phyloP scores from a whole-genome alignment of 2,797 vertebrate species.

The Liasis olivaceus region DNA sequence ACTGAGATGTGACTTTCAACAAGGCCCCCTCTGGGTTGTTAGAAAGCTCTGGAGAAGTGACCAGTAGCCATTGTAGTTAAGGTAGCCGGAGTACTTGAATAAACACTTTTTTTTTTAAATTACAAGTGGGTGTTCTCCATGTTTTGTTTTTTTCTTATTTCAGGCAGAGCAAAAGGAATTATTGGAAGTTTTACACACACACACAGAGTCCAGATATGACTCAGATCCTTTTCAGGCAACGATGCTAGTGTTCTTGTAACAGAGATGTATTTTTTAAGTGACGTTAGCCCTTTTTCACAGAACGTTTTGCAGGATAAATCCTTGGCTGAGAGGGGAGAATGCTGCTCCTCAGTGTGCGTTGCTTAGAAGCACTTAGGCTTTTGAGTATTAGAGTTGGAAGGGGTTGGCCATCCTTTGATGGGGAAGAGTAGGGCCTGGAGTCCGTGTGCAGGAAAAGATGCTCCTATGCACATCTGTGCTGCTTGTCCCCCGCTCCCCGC shows the following conservation, averaged over 20 bases:
- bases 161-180: not conserved
- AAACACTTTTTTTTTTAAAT: not conserved
- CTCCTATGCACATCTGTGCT: slow-evolving; percentile 2
- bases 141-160: not conserved
- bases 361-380: not conserved
- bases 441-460: not conserved
- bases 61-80: not conserved
- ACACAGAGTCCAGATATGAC: not conserved
- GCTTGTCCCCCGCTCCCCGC: not conserved
- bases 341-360: not conserved
- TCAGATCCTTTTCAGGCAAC: not conserved
- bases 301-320: slow-evolving; percentile 16
- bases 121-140: not conserved
- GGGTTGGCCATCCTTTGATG: not conserved
- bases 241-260: not conserved
- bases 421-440: not conserved
- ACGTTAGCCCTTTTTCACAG: not conserved
- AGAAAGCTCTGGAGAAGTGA: not conserved
- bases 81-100: not conserved
- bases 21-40: not conserved
- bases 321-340: slow-evolving; percentile 13
- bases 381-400: not conserved
- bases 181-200: not conserved
- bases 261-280: not conserved
- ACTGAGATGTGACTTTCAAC: too few relatives aligned